Evolutionary conservation across 1,140 invertebrate genomes (phyloP).

Genomic region (Heliconius hermathena): DNA sequence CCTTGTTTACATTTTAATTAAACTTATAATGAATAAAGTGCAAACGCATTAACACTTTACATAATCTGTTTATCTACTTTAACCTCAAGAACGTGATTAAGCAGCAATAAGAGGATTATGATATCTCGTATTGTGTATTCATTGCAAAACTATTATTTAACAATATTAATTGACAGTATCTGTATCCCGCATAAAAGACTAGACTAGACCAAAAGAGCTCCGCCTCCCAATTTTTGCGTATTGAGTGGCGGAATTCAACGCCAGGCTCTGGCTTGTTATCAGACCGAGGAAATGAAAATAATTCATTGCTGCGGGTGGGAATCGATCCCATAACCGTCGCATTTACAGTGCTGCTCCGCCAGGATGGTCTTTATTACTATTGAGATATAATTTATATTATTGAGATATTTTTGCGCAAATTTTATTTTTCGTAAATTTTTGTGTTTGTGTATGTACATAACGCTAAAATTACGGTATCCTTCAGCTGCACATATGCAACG

Average conservation of each 20-base stretch:
- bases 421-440: not conserved
- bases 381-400: not conserved
- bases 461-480: too few relatives aligned
- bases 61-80: not conserved
- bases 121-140: constrained; percentile 20
- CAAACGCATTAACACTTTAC: not conserved
- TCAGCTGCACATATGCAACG: too few relatives aligned
- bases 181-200: too few relatives aligned
- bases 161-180: not conserved
- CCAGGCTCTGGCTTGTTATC: too few relatives aligned
- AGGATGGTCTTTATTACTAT: not conserved
- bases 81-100: constrained; percentile 20
- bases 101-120: constrained; percentile 1
- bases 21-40: not conserved
- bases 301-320: too few relatives aligned
- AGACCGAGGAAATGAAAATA: too few relatives aligned
- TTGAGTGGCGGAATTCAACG: too few relatives aligned
- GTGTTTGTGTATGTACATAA: not conserved
- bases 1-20: not conserved
- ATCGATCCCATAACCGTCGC: too few relatives aligned
- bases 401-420: not conserved
- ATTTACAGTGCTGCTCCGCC: too few relatives aligned
- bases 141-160: not conserved
- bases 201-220: too few relatives aligned
- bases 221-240: too few relatives aligned